Evolutionary conservation across 2,888 invertebrate species (phyloP), one percentile per base, ranked within the genome.

Genomic region (Clepsis dumicolana): DNA sequence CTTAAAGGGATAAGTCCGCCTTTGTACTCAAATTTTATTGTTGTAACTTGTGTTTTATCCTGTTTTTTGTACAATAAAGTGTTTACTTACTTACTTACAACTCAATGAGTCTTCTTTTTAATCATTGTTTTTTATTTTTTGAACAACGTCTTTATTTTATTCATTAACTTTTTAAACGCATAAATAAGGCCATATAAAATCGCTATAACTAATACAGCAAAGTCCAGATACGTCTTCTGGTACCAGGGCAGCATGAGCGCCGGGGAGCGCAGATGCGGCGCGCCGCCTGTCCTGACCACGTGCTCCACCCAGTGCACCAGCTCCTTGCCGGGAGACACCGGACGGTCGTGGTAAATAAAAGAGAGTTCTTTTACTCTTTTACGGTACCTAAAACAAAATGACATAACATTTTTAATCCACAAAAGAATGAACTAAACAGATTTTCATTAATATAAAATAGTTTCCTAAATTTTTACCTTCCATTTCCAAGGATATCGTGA

Each of bases 301-400:
- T 95, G 95, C 80, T 95, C 95, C 48, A 95, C 93, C 95, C 95
- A 95, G 87, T 94, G 95, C 52, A 94, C 85, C 29, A 96, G 94
- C 10, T 94, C 94, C 21, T 94, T 94, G 65, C 94, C 80, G 0
- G 95, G 94, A 12, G 90, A 85, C 66, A 94, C 81, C 0, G 94
- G 95, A 4, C 95, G 90, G 54, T 81, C 74, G 53, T 80, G 79
- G 57, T 75, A 73, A 14, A 80, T 72, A 0, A 66, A 53, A 0
- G 82, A 79, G 0, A 79, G 27, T 64, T 74, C 75, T 35, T 77
- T 78, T 0, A 59, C 75, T 52, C 60, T 77, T 8, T 73, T 50
- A 0, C 70, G 64, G 27, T 81, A 85, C 21, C 83, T 83, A 69
- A 29, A 44, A 18, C 7, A 48, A n/a, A n/a, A n/a, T n/a, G n/a